Evolutionary conservation across 2,797 vertebrate species (phyloP), one percentile per base, ranked within the genome.

Genomic region (Myotis pilosus): DNA sequence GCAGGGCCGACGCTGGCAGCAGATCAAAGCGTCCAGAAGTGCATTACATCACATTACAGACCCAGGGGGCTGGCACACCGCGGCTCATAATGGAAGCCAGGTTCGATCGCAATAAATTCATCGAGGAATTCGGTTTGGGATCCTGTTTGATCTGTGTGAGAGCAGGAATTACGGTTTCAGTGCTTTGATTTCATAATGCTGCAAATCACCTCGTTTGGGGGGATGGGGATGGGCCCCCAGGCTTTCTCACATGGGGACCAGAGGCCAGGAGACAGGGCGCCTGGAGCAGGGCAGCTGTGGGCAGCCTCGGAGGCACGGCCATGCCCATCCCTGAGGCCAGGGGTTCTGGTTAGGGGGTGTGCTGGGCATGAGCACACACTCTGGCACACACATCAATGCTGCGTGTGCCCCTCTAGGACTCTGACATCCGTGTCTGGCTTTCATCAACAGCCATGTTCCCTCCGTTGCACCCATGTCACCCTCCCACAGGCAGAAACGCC

Each of bases 41-140:
- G 90, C 95, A 97, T 98, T 97, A 97, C 96, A 95, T 98, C 97
- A 97, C 75, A 90, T 97, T 96, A 92, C 96, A 95, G 44, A 94
- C 97, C 96, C 96, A 71, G 81, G 95, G 98, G 98, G 98, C 98
- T 96, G 97, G 97, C 96, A 88, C 89, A 89, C 90, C 92, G 97
- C 96, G 96, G 97, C 9, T 47, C 94, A 53, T 98, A 98, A 98
- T 97, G 89, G n/a, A 75, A 98, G 97, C 98, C 98, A 98, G 98
- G 98, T 94, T 98, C 97, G 97, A 96, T 97, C 97, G 97, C 96
- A 98, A 98, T 97, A 97, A 86, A 93, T 96, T 95, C 7, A 11
- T 91, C 93, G 97, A 96, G 93, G 97, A 41, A 41, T 96, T 97
- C 80, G 94, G 96, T 96, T 92, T 19, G 0, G 79, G 89, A 38